A percentile compares a stretch with the other conserved stretches of the same genome.
Conservation (phyloP, 2,797 vertebrate species). For the Anguilla megastoma region DNA sequence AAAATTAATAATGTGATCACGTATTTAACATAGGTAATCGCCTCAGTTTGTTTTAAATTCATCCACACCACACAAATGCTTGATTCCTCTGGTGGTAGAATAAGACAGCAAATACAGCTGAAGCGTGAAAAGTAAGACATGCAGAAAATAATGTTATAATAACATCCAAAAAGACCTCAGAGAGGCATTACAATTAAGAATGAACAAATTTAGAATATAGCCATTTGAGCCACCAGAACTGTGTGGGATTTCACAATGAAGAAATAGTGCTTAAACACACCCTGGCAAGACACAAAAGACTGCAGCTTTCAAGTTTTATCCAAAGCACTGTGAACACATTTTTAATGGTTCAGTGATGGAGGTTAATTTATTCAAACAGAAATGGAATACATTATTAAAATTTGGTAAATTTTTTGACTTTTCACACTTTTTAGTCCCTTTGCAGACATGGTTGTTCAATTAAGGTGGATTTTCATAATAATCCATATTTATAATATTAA, state of each 20-base stretch:
- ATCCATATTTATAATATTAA: neutral
- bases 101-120: neutral
- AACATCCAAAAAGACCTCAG: no score
- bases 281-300: neutral
- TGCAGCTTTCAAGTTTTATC: neutral
- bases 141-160: neutral
- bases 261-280: neutral
- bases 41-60: neutral
- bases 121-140: neutral
- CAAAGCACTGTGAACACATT: neutral
- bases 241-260: neutral
- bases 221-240: neutral
- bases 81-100: neutral
- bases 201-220: neutral
- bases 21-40: neutral
- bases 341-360: neutral
- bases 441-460: neutral
- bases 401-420: neutral
- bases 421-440: no score
- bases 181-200: neutral
- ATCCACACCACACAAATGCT: neutral
- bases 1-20: neutral
- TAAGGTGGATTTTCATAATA: neutral
- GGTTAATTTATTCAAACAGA: neutral
- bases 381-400: neutral